phyloP scores from a whole-genome alignment of 1,140 invertebrate species.

The Pectinophora gossypiella region DNA sequence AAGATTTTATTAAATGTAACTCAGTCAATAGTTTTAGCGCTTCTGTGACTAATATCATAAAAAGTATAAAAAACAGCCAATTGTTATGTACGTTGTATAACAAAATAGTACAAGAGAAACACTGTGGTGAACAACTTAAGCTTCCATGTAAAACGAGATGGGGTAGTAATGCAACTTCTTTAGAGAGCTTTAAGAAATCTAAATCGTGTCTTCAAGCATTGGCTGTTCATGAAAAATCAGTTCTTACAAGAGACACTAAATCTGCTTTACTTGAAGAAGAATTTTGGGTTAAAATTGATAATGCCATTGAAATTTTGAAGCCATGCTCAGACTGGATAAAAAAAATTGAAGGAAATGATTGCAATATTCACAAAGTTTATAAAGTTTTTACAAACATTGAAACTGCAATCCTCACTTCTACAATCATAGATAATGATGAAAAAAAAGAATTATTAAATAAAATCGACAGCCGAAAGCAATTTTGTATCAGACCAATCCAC shows the following conservation, averaged over 20 bases:
- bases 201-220: slow-evolving; percentile 10
- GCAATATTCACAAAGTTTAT: slow-evolving; percentile 7
- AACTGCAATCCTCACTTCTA: slow-evolving; percentile 15
- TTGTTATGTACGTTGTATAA: slow-evolving; percentile 15
- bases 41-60: slow-evolving; percentile 12
- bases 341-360: slow-evolving; percentile 2
- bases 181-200: slow-evolving; percentile 22
- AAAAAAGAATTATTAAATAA: slow-evolving; percentile 14
- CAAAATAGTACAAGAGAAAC: slow-evolving; percentile 21
- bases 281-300: slow-evolving; percentile 12
- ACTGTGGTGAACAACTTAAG: slow-evolving; percentile 20
- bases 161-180: slow-evolving; percentile 20
- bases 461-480: slow-evolving; percentile 11
- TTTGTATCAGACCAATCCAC: slow-evolving; percentile 25
- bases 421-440: slow-evolving; percentile 17
- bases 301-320: not conserved
- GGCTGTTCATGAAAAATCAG: no score
- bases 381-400: slow-evolving; percentile 16
- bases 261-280: slow-evolving; percentile 14
- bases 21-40: slow-evolving; percentile 8
- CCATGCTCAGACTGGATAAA: slow-evolving; percentile 1
- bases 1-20: slow-evolving; percentile 19
- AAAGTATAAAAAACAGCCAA: slow-evolving; percentile 25
- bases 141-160: slow-evolving; percentile 24
- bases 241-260: slow-evolving; percentile 14